These are phyloP conservation scores for Drosophila virilis DNA, from an alignment of 1,140 invertebrate genomes.

Conservation along the genomic window DNA sequence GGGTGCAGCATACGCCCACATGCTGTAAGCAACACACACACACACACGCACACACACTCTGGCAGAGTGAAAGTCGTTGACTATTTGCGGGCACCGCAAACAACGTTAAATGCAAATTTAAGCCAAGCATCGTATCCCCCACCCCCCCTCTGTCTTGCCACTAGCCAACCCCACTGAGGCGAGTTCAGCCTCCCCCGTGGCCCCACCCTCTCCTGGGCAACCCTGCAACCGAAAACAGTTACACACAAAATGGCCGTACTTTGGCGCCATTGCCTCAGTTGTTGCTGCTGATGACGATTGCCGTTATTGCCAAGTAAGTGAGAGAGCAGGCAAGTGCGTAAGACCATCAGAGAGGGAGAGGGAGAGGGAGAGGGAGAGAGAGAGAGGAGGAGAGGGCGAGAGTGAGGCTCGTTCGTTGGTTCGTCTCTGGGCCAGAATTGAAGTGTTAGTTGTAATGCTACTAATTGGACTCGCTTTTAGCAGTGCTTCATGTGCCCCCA, in stretches of 20 bases:
- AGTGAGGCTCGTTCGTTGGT: slow-evolving; percentile 1
- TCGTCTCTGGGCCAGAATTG: slow-evolving; percentile 64
- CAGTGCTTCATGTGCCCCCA: slow-evolving; percentile 60
- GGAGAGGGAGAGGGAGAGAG: not conserved
- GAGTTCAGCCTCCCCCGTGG: not conserved
- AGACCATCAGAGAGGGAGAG: not conserved
- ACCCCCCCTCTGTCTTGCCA: not conserved
- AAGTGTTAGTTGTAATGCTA: slow-evolving; percentile 83
- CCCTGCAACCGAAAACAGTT: slow-evolving; percentile 22
- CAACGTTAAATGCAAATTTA: slow-evolving; percentile 83
- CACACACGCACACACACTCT: slow-evolving; percentile 6
- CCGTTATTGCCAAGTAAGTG: slow-evolving; percentile 62
- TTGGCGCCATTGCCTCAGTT: slow-evolving; percentile 74
- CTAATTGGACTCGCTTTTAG: slow-evolving; percentile 83
- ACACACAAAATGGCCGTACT: slow-evolving; percentile 79
- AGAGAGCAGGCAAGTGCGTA: slow-evolving; percentile 17
- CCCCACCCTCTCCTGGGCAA: not conserved
- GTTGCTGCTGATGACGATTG: slow-evolving; percentile 67
- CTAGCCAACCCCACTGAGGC: not conserved
- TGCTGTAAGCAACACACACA: slow-evolving; percentile 13
- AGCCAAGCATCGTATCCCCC: slow-evolving; percentile 38
- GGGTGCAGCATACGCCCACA: slow-evolving; percentile 13
- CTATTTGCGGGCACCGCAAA: slow-evolving; percentile 77
- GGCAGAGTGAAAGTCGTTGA: slow-evolving; percentile 29
- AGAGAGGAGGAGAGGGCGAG: not conserved